These are phyloP conservation scores for Hylaeus anthracinus DNA, from an alignment of 1,140 invertebrate species.

Conservation along the genomic window DNA sequence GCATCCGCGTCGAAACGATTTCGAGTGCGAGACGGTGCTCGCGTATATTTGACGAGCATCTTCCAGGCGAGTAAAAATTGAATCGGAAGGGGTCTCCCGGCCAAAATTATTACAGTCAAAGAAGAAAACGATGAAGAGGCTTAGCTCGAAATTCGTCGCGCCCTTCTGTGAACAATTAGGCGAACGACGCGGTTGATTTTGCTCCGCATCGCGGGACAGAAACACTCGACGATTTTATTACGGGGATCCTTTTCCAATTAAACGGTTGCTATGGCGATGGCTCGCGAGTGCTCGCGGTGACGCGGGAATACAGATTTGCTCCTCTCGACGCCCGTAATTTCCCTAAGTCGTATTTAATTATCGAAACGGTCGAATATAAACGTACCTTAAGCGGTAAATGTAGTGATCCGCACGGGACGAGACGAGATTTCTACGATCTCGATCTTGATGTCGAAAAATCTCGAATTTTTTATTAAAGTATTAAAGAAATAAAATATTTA, in stretches of 20 bases:
- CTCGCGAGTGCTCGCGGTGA: slow-evolving; percentile 57
- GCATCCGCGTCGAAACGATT: no score
- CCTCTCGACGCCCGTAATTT: background rate
- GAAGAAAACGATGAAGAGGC: slow-evolving; percentile 25
- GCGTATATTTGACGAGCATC: background rate
- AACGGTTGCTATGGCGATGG: slow-evolving; percentile 77
- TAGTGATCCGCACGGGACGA: no score
- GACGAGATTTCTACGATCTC: no score
- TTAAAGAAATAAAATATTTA: no score
- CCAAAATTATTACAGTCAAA: slow-evolving; percentile 38
- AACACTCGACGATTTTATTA: slow-evolving; percentile 75
- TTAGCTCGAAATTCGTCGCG: slow-evolving; percentile 38
- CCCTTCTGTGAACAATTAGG: slow-evolving; percentile 43
- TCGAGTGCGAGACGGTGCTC: no score
- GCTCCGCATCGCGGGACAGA: slow-evolving; percentile 58
- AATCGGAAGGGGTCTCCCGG: background rate
- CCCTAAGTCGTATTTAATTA: background rate
- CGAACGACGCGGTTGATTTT: slow-evolving; percentile 26
- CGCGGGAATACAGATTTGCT: slow-evolving; percentile 6
- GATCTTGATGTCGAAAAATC: no score
- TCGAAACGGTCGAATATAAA: background rate
- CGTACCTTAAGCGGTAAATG: no score
- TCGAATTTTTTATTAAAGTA: no score
- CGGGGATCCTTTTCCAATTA: slow-evolving; percentile 76
- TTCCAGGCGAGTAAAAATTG: background rate